Percentiles rank a stretch among this genome's conserved stretches.
Evolutionary conservation across 2,797 vertebrate genomes (phyloP).

Genomic region (Microctenopoma stevenorrisi): DNA sequence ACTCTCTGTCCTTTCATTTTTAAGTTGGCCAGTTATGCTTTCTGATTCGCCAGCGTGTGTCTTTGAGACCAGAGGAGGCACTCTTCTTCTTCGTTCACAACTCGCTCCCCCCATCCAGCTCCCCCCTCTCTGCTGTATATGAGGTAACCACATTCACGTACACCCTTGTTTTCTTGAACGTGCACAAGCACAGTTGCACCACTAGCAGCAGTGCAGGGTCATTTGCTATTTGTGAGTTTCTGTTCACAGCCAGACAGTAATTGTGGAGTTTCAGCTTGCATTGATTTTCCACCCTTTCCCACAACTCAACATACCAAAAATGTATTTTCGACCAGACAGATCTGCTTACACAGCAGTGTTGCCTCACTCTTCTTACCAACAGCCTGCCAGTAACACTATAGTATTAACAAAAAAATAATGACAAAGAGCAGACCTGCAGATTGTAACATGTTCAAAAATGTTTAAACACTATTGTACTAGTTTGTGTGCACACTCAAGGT

Average conservation of each 20-base stretch:
- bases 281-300: not conserved
- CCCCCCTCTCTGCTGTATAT: slow-evolving; percentile 94
- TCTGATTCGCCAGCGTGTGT: slow-evolving; percentile 95
- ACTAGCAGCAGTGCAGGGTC: not conserved
- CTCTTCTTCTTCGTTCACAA: slow-evolving; percentile 99
- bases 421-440: not conserved
- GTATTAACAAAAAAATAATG: not conserved
- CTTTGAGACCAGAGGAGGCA: slow-evolving; percentile 95
- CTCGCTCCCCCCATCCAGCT: slow-evolving; percentile 96
- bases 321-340: not conserved
- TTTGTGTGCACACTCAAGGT: not conserved
- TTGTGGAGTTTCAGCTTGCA: not conserved
- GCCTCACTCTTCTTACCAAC: slow-evolving; percentile 16
- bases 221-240: not conserved
- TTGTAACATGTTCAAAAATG: too few species aligned
- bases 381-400: not conserved
- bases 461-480: not conserved
- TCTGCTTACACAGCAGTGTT: slow-evolving; percentile 10
- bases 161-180: not conserved
- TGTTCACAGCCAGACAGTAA: not conserved
- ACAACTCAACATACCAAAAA: not conserved
- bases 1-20: slow-evolving; percentile 22
- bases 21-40: slow-evolving; percentile 96
- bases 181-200: not conserved
- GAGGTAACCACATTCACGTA: slow-evolving; percentile 82